These are phyloP conservation scores for Limnodromus scolopaceus DNA, from an alignment of 2,797 vertebrate species.

Conservation along the genomic window DNA sequence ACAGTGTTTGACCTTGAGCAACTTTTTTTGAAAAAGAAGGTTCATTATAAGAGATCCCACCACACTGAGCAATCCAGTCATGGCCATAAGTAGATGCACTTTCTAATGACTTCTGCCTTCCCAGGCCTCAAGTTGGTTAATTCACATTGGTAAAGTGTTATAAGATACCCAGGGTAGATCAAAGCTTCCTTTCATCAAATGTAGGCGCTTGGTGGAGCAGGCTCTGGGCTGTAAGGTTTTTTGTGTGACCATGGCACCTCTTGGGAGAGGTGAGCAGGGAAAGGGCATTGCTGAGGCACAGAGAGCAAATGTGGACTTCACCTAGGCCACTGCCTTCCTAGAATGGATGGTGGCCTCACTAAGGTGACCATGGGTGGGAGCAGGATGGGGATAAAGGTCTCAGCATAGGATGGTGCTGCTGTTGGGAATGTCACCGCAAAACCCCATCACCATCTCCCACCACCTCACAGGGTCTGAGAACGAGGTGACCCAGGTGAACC, in stretches of 20 bases:
- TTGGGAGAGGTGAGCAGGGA: not conserved
- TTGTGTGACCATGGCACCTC: not conserved
- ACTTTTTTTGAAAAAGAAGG: not conserved
- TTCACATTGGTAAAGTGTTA: not conserved
- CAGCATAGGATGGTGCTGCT: rapidly evolving
- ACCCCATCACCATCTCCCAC: rapidly evolving
- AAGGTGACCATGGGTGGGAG: rapidly evolving
- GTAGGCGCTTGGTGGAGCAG: not conserved
- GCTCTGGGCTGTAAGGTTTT: not conserved
- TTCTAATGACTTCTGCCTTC: not conserved
- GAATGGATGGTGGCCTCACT: rapidly evolving
- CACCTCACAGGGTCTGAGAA: conserved; percentile 84
- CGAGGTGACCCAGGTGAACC: conserved; percentile 84
- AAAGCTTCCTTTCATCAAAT: not conserved
- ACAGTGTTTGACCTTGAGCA: not conserved
- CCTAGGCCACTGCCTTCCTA: rapidly evolving
- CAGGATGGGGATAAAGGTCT: not conserved
- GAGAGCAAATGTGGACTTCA: rapidly evolving
- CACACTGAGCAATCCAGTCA: not conserved
- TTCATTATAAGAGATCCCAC: not conserved
- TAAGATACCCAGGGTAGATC: not conserved
- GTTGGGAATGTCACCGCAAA: rapidly evolving
- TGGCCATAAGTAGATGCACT: not conserved
- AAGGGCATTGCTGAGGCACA: not conserved
- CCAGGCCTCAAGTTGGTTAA: not conserved